Percentiles rank a stretch among this genome's conserved stretches.
Evolutionary conservation across 1,140 invertebrate species (phyloP).

Genomic region (Leptopilina boulardi): DNA sequence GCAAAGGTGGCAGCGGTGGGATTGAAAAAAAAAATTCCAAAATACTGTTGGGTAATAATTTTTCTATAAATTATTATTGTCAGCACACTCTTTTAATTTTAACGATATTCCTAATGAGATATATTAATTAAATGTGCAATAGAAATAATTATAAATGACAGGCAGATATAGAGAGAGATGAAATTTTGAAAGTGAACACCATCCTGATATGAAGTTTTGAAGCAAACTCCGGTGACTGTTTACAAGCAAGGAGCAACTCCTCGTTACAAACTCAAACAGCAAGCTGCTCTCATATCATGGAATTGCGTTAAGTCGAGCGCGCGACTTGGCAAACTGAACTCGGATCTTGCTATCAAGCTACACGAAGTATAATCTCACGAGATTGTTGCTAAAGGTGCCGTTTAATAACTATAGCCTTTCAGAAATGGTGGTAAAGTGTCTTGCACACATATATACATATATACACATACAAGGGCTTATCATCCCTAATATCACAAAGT

Average conservation of each 20-base stretch:
- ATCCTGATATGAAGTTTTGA: constrained; percentile 12
- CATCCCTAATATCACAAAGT: constrained; percentile 31
- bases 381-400: constrained; percentile 29
- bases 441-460: not conserved
- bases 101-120: not conserved
- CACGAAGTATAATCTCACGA: constrained; percentile 14
- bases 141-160: not conserved
- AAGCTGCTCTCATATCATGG: constrained; percentile 31
- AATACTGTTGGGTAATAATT: too few relatives aligned
- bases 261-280: constrained; percentile 30
- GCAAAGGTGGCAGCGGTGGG: too few relatives aligned
- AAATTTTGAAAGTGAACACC: not conserved
- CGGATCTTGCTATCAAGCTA: constrained; percentile 25
- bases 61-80: too few relatives aligned
- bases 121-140: constrained; percentile 1
- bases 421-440: not conserved
- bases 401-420: constrained; percentile 22
- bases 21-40: too few relatives aligned
- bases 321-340: constrained; percentile 33
- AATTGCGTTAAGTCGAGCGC: constrained; percentile 32
- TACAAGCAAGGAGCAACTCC: constrained; percentile 20
- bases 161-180: too few relatives aligned
- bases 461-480: not conserved
- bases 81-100: too few relatives aligned
- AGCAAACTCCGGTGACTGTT: not conserved